Evolutionary conservation across 2,888 invertebrate species (phyloP), one percentile per base, ranked within the genome.

Genomic region (Diploptera punctata): DNA sequence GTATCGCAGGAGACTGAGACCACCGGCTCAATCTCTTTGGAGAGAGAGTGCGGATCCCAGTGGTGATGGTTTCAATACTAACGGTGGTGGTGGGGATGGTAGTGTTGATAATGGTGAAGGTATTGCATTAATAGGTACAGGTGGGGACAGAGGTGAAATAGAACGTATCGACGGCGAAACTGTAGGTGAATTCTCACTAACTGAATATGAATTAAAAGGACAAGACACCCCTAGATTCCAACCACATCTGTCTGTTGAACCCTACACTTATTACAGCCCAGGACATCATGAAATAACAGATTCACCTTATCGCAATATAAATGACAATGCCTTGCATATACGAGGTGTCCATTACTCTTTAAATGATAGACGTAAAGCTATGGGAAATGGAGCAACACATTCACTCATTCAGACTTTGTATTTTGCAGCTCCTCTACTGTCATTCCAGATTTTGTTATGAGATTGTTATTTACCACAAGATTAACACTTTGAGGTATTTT

Each of bases 201-300:
- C 47, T n/a, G 24, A 60, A 54, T 4, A 10, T 68, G 72, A 72
- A 16, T 26, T n/a, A 24, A 69, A 43, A 38, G 65, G 24, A 29
- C 69, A 72, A 31, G 71, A 68, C 31, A 21, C 47, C 24, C 26
- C 52, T 4, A 29, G 61, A n/a, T 3, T 61, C 13, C 43, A 43
- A 7, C 60, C 21, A 24, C 21, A n/a, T 29, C n/a, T 61, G 38
- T 52, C 68, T 18, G 68, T 71, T 31, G 75, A 74, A 65, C 75
- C 74, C 7, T 75, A 74, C 52, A 69, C 75, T 7, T 75, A 68
- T 29, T 75, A 74, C 49, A 72, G 68, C 26, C 75, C 75, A 3
- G 73, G 72, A n/a, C 49, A 70, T 10, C 49, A 73, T 21, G 67
- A 70, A 60, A 61, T 71, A 21, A 72, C 72, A 19, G 73, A 73